Base-by-base conservation (phyloP, 2,797 vertebrate species). In the Iguana delicatissima region DNA sequence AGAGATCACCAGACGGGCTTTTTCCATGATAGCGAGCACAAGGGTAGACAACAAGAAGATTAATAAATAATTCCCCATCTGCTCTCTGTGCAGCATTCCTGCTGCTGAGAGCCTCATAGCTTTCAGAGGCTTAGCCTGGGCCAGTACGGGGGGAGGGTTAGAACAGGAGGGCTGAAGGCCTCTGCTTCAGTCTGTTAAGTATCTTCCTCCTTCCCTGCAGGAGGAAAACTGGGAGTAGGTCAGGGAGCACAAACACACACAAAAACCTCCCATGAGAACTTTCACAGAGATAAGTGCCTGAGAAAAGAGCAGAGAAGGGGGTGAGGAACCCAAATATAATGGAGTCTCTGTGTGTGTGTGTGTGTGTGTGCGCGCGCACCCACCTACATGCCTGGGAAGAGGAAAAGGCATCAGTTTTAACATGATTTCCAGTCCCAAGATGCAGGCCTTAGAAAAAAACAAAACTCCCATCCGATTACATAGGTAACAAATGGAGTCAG, bases 41-140 rank as follows among this genome's bases (percentile, higher is more conserved):
- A 87, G 80, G 88, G 90, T 90, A 89, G 92, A 90, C 89, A 91
- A 84, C 9, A 3, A 93, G 83, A 86, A 90, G 87, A 73, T 16
- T 82, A 87, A 91, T 90, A 92, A 92, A 90, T 3, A 35, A 46
- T 6, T 38, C 72, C 91, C 0, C 14, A 89, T 79, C 76, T 67
- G 91, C 72, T 84, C 87, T 72, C 84, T 74, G 74, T 77, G 69
- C 64, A 73, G 79, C 52, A 77, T 83, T 46, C 55, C 89, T 67
- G 18, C 72, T 42, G 81, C 5, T 2, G 22, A 85, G 46, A 32
- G 80, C 85, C 91, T 76, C 46, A 24, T 77, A 89, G 64, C 79
- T 59, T 90, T 67, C 32, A 80, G 91, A 89, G 91, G 87, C 77
- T 89, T 50, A 90, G 91, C 88, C 88, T 88, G 80, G 89, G 87